Percentiles rank a stretch among this genome's conserved stretches.
Evolutionary conservation across 35 echinoderm and acorn worm species (phyloP).

Genomic region (Acanthaster planci): DNA sequence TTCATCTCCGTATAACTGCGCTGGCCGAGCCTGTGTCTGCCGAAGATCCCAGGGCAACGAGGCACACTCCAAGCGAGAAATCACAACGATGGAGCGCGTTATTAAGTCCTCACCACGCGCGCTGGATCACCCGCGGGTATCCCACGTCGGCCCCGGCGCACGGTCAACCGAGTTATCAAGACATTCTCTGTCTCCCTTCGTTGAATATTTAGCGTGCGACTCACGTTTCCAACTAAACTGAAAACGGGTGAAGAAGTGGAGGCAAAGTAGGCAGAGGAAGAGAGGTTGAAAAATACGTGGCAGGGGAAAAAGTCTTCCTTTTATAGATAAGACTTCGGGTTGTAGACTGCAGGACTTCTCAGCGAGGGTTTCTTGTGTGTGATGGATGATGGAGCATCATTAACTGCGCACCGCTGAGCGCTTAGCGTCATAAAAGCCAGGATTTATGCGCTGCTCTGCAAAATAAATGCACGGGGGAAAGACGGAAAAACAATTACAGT

Average conservation of each 20-base stretch:
- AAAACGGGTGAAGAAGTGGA: not conserved
- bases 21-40: no score
- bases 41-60: not conserved
- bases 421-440: constrained; percentile 23
- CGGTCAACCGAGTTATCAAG: constrained; percentile 3
- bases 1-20: not conserved
- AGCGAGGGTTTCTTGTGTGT: no score
- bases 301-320: not conserved
- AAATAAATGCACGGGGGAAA: not conserved
- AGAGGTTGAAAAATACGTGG: not conserved
- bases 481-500: constrained; percentile 5
- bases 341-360: no score
- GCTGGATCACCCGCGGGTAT: constrained; percentile 16
- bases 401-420: not conserved
- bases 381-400: constrained; percentile 5
- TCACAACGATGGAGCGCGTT: constrained; percentile 10
- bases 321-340: not conserved
- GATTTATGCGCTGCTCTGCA: not conserved
- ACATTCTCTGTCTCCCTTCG: not conserved
- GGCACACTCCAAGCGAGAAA: constrained; percentile 12
- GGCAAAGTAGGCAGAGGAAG: not conserved
- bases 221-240: constrained; percentile 3
- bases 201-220: constrained; percentile 18
- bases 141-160: not conserved
- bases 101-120: constrained; percentile 30